A percentile compares a stretch with the other conserved stretches of the same genome.
Conservation (phyloP, 2,888 invertebrate species). For the Lithophane leautieri region DNA sequence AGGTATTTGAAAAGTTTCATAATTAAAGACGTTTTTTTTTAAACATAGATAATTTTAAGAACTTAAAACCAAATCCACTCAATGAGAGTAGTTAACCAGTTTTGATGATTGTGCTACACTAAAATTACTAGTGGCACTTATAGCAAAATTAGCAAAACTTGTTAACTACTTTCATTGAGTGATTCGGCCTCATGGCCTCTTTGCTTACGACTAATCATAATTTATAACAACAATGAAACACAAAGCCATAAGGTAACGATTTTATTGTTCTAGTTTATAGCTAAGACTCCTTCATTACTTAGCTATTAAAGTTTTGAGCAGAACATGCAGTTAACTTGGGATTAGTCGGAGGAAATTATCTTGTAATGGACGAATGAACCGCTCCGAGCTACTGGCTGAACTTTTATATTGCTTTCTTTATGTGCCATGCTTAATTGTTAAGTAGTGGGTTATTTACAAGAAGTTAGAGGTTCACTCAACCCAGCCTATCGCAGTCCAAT, state of each 20-base stretch:
- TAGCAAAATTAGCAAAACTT: background rate
- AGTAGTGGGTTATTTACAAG: background rate
- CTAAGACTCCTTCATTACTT: constrained; percentile 22
- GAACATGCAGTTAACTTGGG: constrained; percentile 51
- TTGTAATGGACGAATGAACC: constrained; percentile 48
- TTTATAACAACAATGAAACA: background rate
- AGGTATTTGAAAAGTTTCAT: too few species aligned
- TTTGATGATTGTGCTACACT: too few species aligned
- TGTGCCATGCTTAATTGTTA: background rate
- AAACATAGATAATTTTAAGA: background rate
- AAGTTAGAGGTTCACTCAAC: too few species aligned
- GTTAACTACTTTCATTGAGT: background rate
- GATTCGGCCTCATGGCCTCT: background rate
- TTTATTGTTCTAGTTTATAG: constrained; percentile 20
- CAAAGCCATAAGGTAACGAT: background rate
- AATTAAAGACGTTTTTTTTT: background rate
- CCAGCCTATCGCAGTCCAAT: too few species aligned
- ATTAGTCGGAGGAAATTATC: constrained; percentile 44
- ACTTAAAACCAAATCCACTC: background rate
- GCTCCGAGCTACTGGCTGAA: constrained; percentile 1
- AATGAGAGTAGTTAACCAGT: too few species aligned
- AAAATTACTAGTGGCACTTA: background rate
- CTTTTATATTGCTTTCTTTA: constrained; percentile 39
- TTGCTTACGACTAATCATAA: background rate
- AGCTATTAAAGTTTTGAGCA: constrained; percentile 44